phyloP scores from a whole-genome alignment of 2,113 vertebrate genomes.

The Erythrocercus mccallii region DNA sequence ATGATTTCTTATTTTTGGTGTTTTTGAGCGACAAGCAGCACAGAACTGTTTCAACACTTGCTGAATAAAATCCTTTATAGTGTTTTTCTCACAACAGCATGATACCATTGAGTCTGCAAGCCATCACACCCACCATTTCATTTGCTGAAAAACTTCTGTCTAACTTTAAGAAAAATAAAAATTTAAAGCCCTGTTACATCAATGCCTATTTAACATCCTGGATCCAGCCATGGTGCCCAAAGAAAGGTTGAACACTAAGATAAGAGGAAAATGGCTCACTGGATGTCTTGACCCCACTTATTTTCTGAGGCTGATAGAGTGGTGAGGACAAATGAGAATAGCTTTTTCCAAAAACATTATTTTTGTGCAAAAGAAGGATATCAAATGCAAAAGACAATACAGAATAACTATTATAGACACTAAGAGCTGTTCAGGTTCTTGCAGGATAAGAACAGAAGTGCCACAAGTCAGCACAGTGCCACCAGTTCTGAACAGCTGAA shows the following conservation, averaged over 20 bases:
- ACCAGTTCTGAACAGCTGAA: not conserved
- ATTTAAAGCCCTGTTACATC: not conserved
- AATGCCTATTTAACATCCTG: not conserved
- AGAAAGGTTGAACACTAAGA: not conserved
- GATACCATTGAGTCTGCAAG: not conserved
- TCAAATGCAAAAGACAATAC: not conserved
- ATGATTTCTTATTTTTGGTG: not conserved
- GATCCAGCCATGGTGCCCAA: not conserved
- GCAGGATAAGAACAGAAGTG: not conserved
- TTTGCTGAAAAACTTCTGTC: not conserved
- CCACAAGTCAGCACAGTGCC: not conserved
- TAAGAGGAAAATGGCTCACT: not conserved
- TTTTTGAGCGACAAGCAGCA: not conserved
- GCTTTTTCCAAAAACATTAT: not conserved
- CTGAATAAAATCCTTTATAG: not conserved
- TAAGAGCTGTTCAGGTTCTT: not conserved
- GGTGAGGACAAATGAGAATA: not conserved
- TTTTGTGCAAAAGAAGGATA: not conserved
- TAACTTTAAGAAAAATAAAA: not conserved
- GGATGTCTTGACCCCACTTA: not conserved
- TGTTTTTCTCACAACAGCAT: not conserved
- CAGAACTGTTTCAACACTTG: not conserved
- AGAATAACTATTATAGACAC: not conserved
- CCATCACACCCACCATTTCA: not conserved
- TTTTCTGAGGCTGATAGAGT: not conserved